These are phyloP conservation scores for Sorex maritimensis DNA, from an alignment of 2,797 vertebrate species.

Conservation along the genomic window DNA sequence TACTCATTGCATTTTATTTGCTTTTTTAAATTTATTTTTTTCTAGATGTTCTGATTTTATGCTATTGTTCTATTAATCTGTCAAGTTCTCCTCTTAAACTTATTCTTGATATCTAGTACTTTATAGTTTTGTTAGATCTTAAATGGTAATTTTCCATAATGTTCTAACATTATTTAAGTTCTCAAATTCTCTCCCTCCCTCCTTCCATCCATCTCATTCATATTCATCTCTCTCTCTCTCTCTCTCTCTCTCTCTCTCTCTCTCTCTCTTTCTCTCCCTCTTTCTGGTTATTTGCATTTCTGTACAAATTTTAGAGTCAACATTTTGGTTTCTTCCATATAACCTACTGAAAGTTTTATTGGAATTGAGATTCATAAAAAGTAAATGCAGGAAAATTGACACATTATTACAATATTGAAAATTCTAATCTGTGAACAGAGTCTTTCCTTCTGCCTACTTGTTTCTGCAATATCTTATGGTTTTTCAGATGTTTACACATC, in stretches of 20 bases:
- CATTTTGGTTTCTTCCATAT: slow-evolving; percentile 27
- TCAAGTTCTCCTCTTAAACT: background rate
- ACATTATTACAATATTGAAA: background rate
- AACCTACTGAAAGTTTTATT: background rate
- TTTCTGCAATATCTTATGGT: slow-evolving; percentile 15
- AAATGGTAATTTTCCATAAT: background rate
- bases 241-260: too few species aligned
- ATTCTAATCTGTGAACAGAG: background rate
- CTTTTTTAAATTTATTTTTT: background rate
- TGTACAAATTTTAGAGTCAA: background rate
- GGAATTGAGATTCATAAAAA: background rate
- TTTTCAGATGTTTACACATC: background rate
- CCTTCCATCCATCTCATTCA: too few species aligned
- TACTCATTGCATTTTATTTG: background rate
- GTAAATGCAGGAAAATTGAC: background rate
- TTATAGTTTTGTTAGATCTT: too few species aligned
- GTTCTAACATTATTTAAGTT: background rate
- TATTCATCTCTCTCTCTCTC: too few species aligned
- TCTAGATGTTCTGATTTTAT: background rate
- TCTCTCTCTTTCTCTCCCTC: too few species aligned
- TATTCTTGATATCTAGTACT: background rate
- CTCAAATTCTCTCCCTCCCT: background rate
- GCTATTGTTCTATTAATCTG: background rate
- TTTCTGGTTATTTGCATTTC: background rate
- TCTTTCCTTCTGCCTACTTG: background rate